These are phyloP conservation scores for Myotis findleyi DNA, from an alignment of 2,797 vertebrate genomes.

Conservation along the genomic window DNA sequence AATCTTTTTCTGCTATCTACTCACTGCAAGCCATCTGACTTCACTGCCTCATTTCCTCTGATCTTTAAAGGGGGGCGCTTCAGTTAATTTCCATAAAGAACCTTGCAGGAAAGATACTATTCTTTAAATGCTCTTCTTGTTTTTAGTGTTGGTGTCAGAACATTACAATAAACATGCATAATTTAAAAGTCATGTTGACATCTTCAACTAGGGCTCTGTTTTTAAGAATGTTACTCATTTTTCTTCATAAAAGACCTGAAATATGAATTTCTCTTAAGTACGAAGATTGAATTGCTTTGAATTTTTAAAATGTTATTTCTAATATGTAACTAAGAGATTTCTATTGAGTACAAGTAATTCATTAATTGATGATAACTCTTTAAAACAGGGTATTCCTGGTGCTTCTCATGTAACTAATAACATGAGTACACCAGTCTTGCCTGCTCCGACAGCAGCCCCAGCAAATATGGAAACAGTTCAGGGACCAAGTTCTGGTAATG, in stretches of 20 bases:
- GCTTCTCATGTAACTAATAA: conserved; percentile 89
- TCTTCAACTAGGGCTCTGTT: conserved; percentile 1
- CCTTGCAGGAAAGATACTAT: neutral
- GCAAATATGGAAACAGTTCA: conserved; percentile 86
- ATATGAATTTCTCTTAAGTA: conserved; percentile 42
- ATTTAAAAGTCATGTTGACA: conserved; percentile 32
- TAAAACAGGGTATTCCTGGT: conserved; percentile 90
- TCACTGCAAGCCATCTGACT: neutral
- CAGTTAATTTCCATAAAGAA: conserved; percentile 13
- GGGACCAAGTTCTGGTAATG: conserved; percentile 87
- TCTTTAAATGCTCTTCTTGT: neutral
- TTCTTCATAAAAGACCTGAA: conserved; percentile 41
- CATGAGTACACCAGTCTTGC: conserved; percentile 88
- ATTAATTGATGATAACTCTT: conserved; percentile 84
- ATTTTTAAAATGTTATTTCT: conserved; percentile 14
- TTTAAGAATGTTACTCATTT: neutral
- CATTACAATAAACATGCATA: neutral
- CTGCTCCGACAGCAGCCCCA: conserved; percentile 89
- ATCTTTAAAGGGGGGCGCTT: neutral
- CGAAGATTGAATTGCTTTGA: neutral
- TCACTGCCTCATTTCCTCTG: conserved; percentile 1
- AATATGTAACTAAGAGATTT: neutral
- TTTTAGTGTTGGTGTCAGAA: conserved; percentile 25
- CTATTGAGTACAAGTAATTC: neutral
- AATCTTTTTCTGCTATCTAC: neutral